These are phyloP conservation scores for Coreius guichenoti DNA, from an alignment of 2,797 vertebrate genomes.

Conservation along the genomic window DNA sequence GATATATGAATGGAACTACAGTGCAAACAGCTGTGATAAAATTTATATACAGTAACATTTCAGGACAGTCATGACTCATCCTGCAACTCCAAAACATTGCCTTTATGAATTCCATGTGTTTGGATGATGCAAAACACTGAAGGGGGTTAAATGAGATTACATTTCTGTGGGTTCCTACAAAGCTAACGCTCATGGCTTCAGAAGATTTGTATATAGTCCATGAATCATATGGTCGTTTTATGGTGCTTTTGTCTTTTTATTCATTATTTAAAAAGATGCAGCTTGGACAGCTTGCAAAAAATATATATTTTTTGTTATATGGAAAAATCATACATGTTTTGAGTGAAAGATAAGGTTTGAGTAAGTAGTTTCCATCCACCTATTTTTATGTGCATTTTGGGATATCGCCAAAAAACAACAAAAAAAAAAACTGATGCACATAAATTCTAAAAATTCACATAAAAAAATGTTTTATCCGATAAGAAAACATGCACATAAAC, in stretches of 20 bases:
- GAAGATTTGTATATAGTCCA: neutral
- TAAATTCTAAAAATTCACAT: too few species aligned
- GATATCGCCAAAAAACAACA: too few species aligned
- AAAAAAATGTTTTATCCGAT: too few species aligned
- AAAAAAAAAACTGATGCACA: too few species aligned
- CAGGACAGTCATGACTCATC: neutral
- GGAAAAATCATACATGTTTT: neutral
- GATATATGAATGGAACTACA: neutral
- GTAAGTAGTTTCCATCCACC: too few species aligned
- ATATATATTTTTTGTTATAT: neutral
- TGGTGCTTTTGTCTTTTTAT: neutral
- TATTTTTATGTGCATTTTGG: too few species aligned
- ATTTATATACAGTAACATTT: neutral
- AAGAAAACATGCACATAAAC: too few species aligned
- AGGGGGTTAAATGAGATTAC: neutral
- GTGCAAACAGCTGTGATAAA: neutral
- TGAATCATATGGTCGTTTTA: neutral
- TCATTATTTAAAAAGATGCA: neutral
- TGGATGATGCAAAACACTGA: neutral
- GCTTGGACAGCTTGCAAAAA: neutral
- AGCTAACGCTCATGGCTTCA: neutral
- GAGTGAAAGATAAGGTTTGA: neutral
- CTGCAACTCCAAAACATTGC: neutral
- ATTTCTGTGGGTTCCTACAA: neutral
- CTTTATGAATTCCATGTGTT: neutral